A percentile compares a stretch with the other conserved stretches of the same genome.
These are phyloP conservation scores for Patella pellucida DNA, from an alignment of 2,888 invertebrate species.

Conservation along the genomic window DNA sequence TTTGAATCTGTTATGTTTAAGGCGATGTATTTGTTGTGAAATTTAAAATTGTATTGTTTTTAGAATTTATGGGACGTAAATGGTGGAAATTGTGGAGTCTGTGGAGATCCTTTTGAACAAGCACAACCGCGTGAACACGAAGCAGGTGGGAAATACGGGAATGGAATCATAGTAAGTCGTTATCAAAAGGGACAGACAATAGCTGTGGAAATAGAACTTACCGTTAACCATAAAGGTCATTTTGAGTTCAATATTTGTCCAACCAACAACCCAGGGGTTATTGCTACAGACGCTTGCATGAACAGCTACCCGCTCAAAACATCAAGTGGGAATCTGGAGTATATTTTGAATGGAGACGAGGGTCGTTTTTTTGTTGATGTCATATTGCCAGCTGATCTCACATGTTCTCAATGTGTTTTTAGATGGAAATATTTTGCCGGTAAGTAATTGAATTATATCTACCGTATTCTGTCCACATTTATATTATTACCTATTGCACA, in stretches of 20 bases:
- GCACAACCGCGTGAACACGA: constrained; percentile 61
- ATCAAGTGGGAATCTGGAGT: not conserved
- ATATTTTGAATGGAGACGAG: not conserved
- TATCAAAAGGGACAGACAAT: constrained; percentile 65
- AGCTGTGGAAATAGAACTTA: constrained; percentile 62
- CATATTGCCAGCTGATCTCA: not conserved
- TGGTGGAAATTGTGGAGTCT: constrained; percentile 87
- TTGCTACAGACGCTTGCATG: not conserved
- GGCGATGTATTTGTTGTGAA: no score
- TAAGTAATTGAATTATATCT: not conserved
- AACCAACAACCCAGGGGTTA: constrained; percentile 30
- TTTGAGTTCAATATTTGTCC: constrained; percentile 66
- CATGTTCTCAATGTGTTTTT: not conserved
- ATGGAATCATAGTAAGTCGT: constrained; percentile 62
- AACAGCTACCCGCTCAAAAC: not conserved
- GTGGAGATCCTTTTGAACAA: constrained; percentile 84
- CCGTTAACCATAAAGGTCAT: constrained; percentile 65
- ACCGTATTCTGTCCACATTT: no score
- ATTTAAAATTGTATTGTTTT: constrained; percentile 3
- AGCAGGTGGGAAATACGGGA: constrained; percentile 66
- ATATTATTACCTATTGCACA: no score
- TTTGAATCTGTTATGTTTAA: no score
- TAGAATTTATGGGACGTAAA: constrained; percentile 58
- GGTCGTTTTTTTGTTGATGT: not conserved
- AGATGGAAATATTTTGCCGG: constrained; percentile 7